Evolutionary conservation across 1,140 invertebrate species (phyloP), one percentile per base, ranked within the genome.

Genomic region (Dermatophagoides farinae): DNA sequence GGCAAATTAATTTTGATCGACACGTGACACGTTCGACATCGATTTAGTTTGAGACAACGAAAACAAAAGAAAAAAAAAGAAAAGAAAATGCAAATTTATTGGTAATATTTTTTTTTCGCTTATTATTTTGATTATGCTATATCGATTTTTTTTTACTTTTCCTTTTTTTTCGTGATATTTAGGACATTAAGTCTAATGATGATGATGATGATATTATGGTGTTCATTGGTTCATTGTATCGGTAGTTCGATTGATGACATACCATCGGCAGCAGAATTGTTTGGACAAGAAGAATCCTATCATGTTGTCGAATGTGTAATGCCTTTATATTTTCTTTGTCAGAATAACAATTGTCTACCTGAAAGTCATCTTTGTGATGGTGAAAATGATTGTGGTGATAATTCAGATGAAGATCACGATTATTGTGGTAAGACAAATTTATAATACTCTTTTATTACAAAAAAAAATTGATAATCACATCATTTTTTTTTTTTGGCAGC

Each of bases 281-380:
- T 52, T 4, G 43, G 18, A 5, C 58, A 60, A 52, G 58, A 60
- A 38, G 58, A 60, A n/a, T 25, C 10, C 38, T 60, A 60, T 23
- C 58, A 60, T 18, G 31, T 38, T 11, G 58, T 60, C n/a, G 43
- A 49, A 25, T 60, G 58, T 41, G 58, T 31, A 25, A 16, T 47
- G 46, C 58, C 58, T 1, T 11, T 49, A n/a, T 60, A 60, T 43
- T 60, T 49, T 41, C 44, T 60, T 4, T 60, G 58, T 60, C 18
- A 47, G 18, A 60, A 60, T 22, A 44, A 44, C 43, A 60, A 60
- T 41, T 60, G 58, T 52, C 18, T 60, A 9, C 58, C 58, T 10
- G 58, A 50, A 60, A 49, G 44, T 52, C 58, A 49, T 50, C 14
- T 60, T 18, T 60, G 58, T 52, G 50, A 60, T 52, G 58, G 58